These are phyloP conservation scores for Acipenser oxyrinchus DNA, from an alignment of 2,797 vertebrate species.

Conservation along the genomic window DNA sequence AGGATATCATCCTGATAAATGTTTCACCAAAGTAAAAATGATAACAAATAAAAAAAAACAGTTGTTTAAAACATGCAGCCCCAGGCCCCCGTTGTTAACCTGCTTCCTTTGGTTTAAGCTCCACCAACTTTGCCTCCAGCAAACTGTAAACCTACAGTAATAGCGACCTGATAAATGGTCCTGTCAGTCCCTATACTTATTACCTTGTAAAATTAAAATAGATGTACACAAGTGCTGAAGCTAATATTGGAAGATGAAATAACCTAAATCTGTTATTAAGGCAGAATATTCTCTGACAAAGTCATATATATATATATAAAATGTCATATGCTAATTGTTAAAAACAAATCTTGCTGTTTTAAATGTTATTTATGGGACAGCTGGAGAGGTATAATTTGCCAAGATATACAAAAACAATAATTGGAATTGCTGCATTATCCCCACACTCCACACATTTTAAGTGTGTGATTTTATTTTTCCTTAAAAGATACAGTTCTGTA, in stretches of 20 bases:
- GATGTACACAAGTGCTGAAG: constrained; percentile 15
- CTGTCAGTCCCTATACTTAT: constrained; percentile 15
- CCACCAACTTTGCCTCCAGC: constrained; percentile 14
- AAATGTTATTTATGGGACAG: not conserved
- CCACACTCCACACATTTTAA: too few relatives aligned
- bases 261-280: not conserved
- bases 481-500: too few relatives aligned
- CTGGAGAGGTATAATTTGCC: not conserved
- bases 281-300: not conserved
- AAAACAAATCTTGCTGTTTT: not conserved
- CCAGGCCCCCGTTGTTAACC: not conserved
- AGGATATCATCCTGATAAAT: not conserved
- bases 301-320: not conserved
- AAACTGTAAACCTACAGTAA: constrained; percentile 20
- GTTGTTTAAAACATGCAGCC: not conserved
- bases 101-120: constrained; percentile 12
- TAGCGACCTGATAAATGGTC: constrained; percentile 21
- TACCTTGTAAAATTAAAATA: constrained; percentile 20
- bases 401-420: not conserved
- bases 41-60: not conserved
- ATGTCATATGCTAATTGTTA: not conserved
- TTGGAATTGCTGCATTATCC: not conserved
- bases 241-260: not conserved
- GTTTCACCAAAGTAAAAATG: constrained; percentile 3
- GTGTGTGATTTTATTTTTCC: too few relatives aligned